Percentiles rank a stretch among this genome's conserved stretches.
Conservation (phyloP, 2,888 invertebrate species). For the Ethmia dodecea region DNA sequence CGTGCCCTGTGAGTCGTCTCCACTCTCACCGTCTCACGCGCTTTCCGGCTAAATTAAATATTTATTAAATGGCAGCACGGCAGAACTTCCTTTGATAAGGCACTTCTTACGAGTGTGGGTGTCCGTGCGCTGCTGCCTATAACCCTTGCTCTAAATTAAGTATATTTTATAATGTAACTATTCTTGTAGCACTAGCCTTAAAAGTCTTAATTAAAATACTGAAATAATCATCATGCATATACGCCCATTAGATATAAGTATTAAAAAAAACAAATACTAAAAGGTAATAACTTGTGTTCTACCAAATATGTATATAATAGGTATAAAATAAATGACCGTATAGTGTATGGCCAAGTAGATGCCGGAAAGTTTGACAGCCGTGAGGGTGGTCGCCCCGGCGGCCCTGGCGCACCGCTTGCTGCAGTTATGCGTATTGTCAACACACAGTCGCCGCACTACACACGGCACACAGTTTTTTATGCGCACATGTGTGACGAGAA, state of each 20-base stretch:
- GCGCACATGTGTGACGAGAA: conserved; percentile 55
- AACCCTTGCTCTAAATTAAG: no score
- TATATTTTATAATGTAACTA: no score
- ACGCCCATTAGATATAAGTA: no score
- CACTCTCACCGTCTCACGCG: conserved; percentile 40
- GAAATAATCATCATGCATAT: no score
- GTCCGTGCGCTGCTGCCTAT: conserved; percentile 4
- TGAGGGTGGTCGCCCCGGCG: conserved; percentile 56
- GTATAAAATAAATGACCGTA: no score
- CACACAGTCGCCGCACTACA: conserved; percentile 39
- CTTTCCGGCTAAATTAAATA: conserved; percentile 65
- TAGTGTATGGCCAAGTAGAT: no score
- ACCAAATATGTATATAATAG: no score
- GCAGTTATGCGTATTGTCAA: conserved; percentile 73
- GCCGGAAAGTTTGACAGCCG: no score
- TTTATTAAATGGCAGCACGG: conserved; percentile 50
- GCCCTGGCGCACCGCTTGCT: conserved; percentile 29
- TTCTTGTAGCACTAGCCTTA: no score
- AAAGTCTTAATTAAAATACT: no score
- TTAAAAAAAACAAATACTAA: no score
- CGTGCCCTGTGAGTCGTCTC: conserved; percentile 40
- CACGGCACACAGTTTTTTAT: conserved; percentile 62
- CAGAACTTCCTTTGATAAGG: conserved; percentile 61
- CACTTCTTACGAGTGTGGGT: conserved; percentile 41
- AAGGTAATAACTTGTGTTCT: no score